Evolutionary conservation across 2,113 vertebrate genomes (phyloP).

Genomic region (Synchiropus splendidus): DNA sequence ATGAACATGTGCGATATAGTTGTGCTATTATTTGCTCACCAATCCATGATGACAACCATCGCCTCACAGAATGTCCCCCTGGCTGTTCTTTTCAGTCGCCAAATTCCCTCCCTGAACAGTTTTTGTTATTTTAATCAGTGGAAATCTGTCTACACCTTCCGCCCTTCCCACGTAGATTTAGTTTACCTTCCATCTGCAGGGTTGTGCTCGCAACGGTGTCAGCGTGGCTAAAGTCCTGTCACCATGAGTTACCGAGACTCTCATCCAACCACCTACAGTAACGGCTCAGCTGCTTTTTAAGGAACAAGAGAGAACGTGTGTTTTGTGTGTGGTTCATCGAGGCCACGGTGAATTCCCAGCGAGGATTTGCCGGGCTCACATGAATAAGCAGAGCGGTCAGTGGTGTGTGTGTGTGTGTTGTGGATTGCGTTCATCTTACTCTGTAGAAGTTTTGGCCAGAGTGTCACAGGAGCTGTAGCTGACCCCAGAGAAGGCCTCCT

Average conservation of each 20-base stretch:
- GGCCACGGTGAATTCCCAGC: conserved; percentile 25
- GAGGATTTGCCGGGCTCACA: conserved; percentile 20
- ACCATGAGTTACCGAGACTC: conserved; percentile 44
- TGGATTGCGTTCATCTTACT: conserved; percentile 74
- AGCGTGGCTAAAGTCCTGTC: conserved; percentile 51
- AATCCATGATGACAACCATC: conserved; percentile 25
- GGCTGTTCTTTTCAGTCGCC: conserved; percentile 30
- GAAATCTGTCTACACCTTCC: conserved; percentile 11
- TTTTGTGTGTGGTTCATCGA: conserved; percentile 19
- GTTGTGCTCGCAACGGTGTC: conserved; percentile 21
- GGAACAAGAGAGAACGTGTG: conserved; percentile 15
- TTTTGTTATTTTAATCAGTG: conserved; percentile 6
- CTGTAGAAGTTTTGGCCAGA: conserved; percentile 90
- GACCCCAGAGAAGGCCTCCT: conserved; percentile 88
- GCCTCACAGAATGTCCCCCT: conserved; percentile 17
- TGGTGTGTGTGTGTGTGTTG: conserved; percentile 11
- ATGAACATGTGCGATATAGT: too few species aligned
- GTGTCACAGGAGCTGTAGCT: conserved; percentile 95
- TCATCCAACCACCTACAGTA: conserved; percentile 37
- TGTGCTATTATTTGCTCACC: conserved; percentile 15
- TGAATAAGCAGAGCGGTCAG: conserved; percentile 27
- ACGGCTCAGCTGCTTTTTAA: conserved; percentile 32
- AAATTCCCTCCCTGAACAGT: conserved; percentile 13
- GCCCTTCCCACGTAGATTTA: conserved; percentile 23
- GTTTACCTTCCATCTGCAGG: conserved; percentile 22